phyloP scores from a whole-genome alignment of 2,888 invertebrate genomes.

The Drosophila stalkeri region DNA sequence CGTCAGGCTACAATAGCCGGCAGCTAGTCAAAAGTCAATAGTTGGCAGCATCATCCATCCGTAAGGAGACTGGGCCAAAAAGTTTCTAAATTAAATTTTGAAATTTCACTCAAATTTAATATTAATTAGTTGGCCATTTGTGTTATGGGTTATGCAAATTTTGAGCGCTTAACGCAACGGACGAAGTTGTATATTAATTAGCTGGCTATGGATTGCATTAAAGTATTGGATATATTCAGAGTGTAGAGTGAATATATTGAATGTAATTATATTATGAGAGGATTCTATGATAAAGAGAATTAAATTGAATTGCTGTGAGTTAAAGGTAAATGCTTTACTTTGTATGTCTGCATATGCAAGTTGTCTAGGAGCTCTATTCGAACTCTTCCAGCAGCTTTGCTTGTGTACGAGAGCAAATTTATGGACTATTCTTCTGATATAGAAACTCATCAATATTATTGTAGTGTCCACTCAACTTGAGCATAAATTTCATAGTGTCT shows the following conservation, averaged over 20 bases:
- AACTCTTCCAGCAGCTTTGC: no score
- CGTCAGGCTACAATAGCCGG: slow-evolving; percentile 41
- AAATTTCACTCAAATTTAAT: slow-evolving; percentile 71
- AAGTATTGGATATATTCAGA: not conserved
- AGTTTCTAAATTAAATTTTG: slow-evolving; percentile 73
- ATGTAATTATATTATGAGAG: not conserved
- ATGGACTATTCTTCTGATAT: no score
- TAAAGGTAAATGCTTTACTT: no score
- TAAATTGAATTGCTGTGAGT: not conserved
- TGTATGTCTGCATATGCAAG: no score
- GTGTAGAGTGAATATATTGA: no score
- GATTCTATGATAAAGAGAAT: not conserved
- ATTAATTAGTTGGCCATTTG: slow-evolving; percentile 73
- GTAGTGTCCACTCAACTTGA: no score
- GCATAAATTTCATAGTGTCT: no score
- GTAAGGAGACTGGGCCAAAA: slow-evolving; percentile 17
- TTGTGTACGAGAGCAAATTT: no score
- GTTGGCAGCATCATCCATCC: slow-evolving; percentile 58
- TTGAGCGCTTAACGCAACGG: slow-evolving; percentile 23
- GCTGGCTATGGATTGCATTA: slow-evolving; percentile 12
- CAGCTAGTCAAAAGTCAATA: slow-evolving; percentile 75
- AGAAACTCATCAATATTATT: no score
- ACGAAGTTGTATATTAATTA: slow-evolving; percentile 68
- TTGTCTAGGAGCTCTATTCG: no score
- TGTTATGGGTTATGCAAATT: slow-evolving; percentile 69